Conservation (phyloP, 2,797 vertebrate species). For the Coluber constrictor region DNA sequence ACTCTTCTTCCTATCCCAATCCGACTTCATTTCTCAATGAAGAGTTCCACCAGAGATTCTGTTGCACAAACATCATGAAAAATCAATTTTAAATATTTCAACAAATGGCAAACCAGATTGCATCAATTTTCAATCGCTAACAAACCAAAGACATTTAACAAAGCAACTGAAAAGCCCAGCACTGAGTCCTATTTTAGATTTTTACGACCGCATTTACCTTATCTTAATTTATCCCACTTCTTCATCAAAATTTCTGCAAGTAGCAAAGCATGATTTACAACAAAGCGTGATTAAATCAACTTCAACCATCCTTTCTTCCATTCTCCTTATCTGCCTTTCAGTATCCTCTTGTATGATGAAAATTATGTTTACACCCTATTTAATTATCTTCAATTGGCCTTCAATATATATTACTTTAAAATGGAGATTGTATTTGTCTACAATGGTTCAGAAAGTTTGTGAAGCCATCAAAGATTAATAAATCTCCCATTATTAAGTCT, state of each 20-base stretch:
- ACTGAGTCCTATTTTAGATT: not conserved
- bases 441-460: not conserved
- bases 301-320: not conserved
- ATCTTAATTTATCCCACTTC: conserved; percentile 21
- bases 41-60: not conserved
- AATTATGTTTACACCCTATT: not conserved
- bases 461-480: not conserved
- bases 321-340: not conserved
- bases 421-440: not conserved
- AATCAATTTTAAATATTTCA: conserved; percentile 35
- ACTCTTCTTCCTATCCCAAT: not conserved
- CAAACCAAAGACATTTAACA: not conserved
- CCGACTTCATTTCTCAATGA: not conserved
- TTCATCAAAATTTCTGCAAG: not conserved
- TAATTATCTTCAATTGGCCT: not conserved
- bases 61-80: not conserved
- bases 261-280: not conserved
- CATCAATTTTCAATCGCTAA: conserved; percentile 1
- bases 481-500: not conserved
- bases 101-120: conserved; percentile 15
- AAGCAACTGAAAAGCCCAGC: not conserved
- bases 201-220: conserved; percentile 5
- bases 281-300: not conserved
- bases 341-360: not conserved
- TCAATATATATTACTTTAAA: not conserved